Base-by-base conservation (phyloP, 2,888 invertebrate genomes). In the Xestia rhomboidea region DNA sequence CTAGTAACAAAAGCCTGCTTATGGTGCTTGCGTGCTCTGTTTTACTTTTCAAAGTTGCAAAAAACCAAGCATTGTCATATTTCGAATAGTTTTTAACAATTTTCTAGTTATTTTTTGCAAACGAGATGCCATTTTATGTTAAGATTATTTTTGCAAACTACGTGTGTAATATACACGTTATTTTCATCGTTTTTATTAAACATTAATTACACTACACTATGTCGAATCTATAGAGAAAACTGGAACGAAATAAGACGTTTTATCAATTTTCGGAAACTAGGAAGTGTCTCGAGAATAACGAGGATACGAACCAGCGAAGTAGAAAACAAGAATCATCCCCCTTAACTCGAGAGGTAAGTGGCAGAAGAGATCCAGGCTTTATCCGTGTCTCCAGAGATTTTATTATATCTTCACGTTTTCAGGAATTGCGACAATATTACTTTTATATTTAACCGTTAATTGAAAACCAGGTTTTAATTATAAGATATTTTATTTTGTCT, bases 301-400 rank as follows among this genome's bases (percentile, higher is more conserved):
- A 92, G 91, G 88, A 89, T 86, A 86, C 82, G 87, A 89, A 77
- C 79, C 92, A 85, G 77, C 90, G 91, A 92, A 90, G 94, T 92
- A 91, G 91, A 91, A 94, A 94, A 94, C 93, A 90, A 94, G 92
- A 91, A 93, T 89, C 91, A 82, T 68, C 70, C 82, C 69, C 79
- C 75, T 60, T 80, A 84, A 77, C 82, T 82, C 87, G 74, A 83
- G 69, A 84, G 87, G 89, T 91, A 92, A 92, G 89, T 91, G 90
- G 90, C 89, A 89, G 87, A 88, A 90, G 87, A 88, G 86, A 91
- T 88, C 82, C 84, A 81, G 69, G 75, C 78, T 64, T 79, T 80
- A 81, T 70, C 75, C 82, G 69, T 68, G 76, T 75, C 79, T 76
- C 75, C 81, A 81, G 82, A 85, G 89, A 87, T 81, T 84, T 82